Conservation (phyloP, 92 coral and sea anemone genomes). For the Epizoanthus fatuus region DNA sequence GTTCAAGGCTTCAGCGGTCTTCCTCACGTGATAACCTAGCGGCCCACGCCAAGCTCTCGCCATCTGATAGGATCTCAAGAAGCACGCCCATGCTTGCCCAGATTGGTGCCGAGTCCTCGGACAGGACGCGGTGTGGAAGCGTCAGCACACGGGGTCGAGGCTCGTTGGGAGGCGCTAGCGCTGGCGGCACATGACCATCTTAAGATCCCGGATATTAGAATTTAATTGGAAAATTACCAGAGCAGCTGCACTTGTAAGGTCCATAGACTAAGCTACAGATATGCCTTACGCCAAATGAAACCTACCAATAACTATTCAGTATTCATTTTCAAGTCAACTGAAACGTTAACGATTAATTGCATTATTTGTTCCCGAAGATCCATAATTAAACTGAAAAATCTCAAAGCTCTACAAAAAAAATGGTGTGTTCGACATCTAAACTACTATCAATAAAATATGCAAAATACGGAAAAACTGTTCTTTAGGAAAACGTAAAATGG, state of each 20-base stretch:
- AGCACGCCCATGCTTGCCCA: conserved; percentile 99
- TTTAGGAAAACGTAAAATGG: background rate
- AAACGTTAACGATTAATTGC: too few species aligned
- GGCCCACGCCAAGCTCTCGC: conserved; percentile 97
- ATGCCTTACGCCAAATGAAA: background rate
- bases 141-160: conserved; percentile 64
- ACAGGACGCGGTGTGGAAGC: conserved; percentile 77
- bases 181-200: background rate
- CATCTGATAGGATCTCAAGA: conserved; percentile 95
- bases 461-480: background rate
- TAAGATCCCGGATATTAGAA: background rate
- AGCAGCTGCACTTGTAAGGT: conserved; percentile 9
- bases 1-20: conserved; percentile 96
- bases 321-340: background rate
- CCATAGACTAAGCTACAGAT: background rate
- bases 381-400: too few species aligned
- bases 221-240: background rate
- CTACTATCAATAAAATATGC: background rate
- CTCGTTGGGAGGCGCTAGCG: conserved; percentile 23
- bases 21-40: conserved; percentile 99
- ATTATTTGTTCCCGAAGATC: too few species aligned
- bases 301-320: background rate
- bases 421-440: too few species aligned
- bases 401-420: too few species aligned
- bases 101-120: conserved; percentile 72